These are phyloP conservation scores for Oophaga pumilio DNA, from an alignment of 2,113 vertebrate species.

Conservation along the genomic window DNA sequence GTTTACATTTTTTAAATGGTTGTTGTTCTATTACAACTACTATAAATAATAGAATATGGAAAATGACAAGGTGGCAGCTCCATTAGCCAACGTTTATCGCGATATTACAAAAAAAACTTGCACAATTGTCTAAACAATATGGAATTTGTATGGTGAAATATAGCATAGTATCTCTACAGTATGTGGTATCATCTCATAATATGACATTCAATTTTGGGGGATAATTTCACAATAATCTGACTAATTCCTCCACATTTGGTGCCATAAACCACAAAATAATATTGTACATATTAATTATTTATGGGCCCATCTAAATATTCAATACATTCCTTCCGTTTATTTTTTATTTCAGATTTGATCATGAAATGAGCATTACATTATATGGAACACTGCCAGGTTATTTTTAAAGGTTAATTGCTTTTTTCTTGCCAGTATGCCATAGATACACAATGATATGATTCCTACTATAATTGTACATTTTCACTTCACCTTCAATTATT, in stretches of 20 bases:
- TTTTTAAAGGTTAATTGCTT: background rate
- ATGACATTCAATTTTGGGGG: background rate
- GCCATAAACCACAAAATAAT: background rate
- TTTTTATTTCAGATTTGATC: background rate
- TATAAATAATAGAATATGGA: background rate
- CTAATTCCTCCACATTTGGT: background rate
- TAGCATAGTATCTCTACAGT: background rate
- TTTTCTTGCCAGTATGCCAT: slow-evolving; percentile 9
- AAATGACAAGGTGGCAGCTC: background rate
- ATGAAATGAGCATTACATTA: background rate
- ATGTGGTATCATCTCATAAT: background rate
- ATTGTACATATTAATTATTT: background rate
- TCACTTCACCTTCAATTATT: background rate
- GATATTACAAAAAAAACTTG: background rate
- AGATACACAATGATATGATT: slow-evolving; percentile 8
- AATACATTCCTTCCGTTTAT: background rate
- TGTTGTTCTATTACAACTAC: background rate
- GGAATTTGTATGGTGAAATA: background rate
- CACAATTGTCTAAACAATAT: background rate
- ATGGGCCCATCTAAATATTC: background rate
- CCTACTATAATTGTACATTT: background rate
- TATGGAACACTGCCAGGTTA: background rate
- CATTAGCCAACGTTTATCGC: background rate
- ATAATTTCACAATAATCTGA: background rate
- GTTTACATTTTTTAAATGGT: no score